Evolutionary conservation across 2,888 invertebrate species (phyloP).

Genomic region (Gymnosoma rotundatum): DNA sequence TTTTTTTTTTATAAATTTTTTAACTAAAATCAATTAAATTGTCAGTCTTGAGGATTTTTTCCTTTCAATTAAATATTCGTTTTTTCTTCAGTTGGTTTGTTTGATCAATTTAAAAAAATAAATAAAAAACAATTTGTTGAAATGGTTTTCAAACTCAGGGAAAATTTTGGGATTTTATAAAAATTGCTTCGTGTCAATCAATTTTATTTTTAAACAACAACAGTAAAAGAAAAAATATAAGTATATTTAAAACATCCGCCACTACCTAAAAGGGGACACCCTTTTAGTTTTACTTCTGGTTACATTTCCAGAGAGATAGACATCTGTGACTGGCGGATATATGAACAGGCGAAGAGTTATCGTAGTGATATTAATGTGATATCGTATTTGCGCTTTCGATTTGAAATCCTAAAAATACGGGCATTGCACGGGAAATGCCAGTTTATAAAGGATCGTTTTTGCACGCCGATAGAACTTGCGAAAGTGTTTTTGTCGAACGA

Average conservation of each 20-base stretch:
- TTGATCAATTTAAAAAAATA: slow-evolving; percentile 2
- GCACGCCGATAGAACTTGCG: too few relatives aligned
- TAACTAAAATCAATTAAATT: slow-evolving; percentile 61
- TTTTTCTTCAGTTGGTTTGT: slow-evolving; percentile 3
- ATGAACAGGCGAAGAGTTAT: too few relatives aligned
- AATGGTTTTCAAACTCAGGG: not conserved
- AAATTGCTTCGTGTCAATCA: not conserved
- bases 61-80: slow-evolving; percentile 31
- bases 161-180: not conserved
- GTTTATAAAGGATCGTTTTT: too few relatives aligned
- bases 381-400: too few relatives aligned
- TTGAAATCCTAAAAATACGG: too few relatives aligned
- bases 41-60: slow-evolving; percentile 66
- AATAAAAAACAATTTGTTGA: not conserved
- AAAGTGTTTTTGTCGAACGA: too few relatives aligned
- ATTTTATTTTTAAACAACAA: not conserved
- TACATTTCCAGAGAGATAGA: too few relatives aligned
- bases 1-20: not conserved
- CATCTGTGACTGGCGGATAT: too few relatives aligned
- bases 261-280: too few relatives aligned
- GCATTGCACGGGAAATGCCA: too few relatives aligned
- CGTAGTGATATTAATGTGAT: too few relatives aligned
- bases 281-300: not conserved
- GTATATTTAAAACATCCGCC: not conserved
- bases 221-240: not conserved